Evolutionary conservation across 2,797 vertebrate species (phyloP).

Genomic region (Rhabdophis nuchalis): DNA sequence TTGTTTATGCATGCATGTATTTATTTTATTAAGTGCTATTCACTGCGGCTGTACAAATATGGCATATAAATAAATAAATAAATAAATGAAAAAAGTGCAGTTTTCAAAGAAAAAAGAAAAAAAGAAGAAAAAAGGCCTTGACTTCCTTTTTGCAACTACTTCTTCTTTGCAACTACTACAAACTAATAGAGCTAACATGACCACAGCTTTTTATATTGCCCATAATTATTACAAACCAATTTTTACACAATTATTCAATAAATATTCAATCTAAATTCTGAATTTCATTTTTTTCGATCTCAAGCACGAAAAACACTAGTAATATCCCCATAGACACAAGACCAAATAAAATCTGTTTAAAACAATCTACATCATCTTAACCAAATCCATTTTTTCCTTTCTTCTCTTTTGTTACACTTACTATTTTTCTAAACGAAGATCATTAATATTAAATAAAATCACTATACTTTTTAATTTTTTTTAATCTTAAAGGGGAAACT

Average conservation of each 20-base stretch:
- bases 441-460: neutral
- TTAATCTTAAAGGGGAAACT: neutral
- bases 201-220: neutral
- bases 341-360: neutral
- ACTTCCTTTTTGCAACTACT: neutral
- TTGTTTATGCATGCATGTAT: neutral
- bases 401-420: neutral
- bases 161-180: neutral
- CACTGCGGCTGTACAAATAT: neutral
- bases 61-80: too few species aligned
- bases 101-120: neutral
- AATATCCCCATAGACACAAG: neutral
- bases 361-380: neutral
- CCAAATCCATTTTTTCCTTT: neutral
- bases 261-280: neutral
- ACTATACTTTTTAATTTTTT: neutral
- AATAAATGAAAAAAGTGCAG: neutral
- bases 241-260: neutral
- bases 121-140: neutral
- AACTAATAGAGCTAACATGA: neutral
- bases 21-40: neutral
- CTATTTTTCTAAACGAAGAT: neutral
- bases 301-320: neutral
- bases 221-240: neutral
- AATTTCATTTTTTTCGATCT: neutral